A percentile compares a stretch with the other conserved stretches of the same genome.
phyloP scores from a whole-genome alignment of 1,140 invertebrate species.

The Bombus balteatus region DNA sequence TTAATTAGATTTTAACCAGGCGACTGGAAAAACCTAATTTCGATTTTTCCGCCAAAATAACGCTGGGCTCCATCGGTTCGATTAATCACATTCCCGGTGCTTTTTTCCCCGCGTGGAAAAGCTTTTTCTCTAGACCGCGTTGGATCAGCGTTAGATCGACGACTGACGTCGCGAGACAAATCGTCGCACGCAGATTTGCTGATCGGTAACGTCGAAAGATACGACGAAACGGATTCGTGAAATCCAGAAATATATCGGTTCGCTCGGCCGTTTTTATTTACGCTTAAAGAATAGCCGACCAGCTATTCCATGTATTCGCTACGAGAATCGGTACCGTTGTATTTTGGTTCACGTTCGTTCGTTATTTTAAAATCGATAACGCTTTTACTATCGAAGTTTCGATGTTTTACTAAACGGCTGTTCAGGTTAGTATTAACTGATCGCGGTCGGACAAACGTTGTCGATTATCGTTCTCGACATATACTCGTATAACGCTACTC shows the following conservation, averaged over 20 bases:
- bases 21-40: conserved; percentile 37
- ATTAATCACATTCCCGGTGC: neutral
- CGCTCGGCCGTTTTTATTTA: neutral
- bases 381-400: neutral
- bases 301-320: neutral
- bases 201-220: conserved; percentile 28
- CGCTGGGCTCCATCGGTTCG: conserved; percentile 3
- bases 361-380: neutral
- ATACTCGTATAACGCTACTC: neutral
- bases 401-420: neutral
- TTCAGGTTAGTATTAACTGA: neutral
- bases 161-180: conserved; percentile 40
- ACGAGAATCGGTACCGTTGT: neutral
- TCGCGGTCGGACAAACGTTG: neutral
- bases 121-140: neutral
- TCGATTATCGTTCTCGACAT: neutral
- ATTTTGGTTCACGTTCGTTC: neutral
- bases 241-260: conserved; percentile 29
- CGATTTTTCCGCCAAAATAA: conserved; percentile 36
- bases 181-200: conserved; percentile 17
- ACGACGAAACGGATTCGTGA: conserved; percentile 4
- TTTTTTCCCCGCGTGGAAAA: neutral
- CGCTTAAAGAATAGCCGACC: neutral
- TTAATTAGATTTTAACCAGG: conserved; percentile 41
- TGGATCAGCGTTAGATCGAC: conserved; percentile 3